These are phyloP conservation scores for Phymastichus coffea DNA, from an alignment of 1,140 invertebrate species.

Conservation along the genomic window DNA sequence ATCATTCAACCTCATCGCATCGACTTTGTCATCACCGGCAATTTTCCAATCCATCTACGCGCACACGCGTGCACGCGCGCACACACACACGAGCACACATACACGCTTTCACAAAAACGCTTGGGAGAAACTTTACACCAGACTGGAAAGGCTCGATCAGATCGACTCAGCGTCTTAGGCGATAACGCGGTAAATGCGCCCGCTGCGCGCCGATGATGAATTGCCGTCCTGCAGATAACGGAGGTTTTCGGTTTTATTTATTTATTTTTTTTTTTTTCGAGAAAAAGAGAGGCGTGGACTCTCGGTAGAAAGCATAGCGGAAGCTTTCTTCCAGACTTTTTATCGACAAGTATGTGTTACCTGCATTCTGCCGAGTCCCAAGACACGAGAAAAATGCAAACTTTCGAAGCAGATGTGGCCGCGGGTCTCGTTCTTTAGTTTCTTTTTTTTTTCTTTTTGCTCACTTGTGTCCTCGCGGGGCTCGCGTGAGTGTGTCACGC, in stretches of 20 bases:
- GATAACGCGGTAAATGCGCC: neutral
- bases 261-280: neutral
- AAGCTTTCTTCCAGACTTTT: constrained; percentile 25
- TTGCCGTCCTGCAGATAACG: constrained; percentile 13
- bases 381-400: too few species aligned
- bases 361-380: neutral
- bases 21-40: constrained; percentile 6
- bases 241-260: neutral
- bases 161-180: neutral
- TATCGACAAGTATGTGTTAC: constrained; percentile 20
- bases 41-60: constrained; percentile 22
- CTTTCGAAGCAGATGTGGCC: too few species aligned
- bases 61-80: constrained; percentile 5
- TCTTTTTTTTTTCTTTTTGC: neutral
- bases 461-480: neutral
- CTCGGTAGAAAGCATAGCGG: constrained; percentile 14
- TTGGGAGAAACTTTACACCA: neutral
- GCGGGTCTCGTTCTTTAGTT: neutral
- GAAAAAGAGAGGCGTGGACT: constrained; percentile 2
- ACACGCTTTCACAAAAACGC: constrained; percentile 21
- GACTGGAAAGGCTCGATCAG: neutral
- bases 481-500: constrained; percentile 2
- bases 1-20: neutral
- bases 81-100: too few species aligned
- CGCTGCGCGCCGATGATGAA: neutral